Evolutionary conservation across 1,140 invertebrate species (phyloP), one percentile per base, ranked within the genome.

Genomic region (Paracyclopina nana): DNA sequence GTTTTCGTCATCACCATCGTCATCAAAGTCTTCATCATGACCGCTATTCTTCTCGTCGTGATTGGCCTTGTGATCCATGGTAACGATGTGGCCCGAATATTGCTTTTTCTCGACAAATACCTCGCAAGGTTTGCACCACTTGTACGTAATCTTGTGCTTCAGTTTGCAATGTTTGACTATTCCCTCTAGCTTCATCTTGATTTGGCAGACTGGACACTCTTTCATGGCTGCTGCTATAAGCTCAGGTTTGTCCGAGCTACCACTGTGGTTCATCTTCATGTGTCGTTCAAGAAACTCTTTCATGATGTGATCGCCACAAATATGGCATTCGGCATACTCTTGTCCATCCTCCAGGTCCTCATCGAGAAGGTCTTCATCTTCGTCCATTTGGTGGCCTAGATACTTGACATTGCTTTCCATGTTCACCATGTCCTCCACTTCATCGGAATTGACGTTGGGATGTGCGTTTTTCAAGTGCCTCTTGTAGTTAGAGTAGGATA

Each of bases 401-500:
- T n/a, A 38, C 20, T 38, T 38, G 34, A 16, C 34, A 20, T 38
- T 38, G 5, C 34, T 20, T 16, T 38, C 34, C 3, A 38, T n/a
- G 34, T n/a, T 16, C 5, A 16, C 34, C 34, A 38, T 38, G 14
- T 48, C 45, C 24, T 48, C 45, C 8, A 12, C 25, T 30, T 30
- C 45, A 6, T 48, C 45, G 16, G 12, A 26, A 11, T 27, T 28
- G 16, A 28, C 16, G 9, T 16, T 20, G 11, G 31, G 38, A 27
- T 52, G 50, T 8, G 50, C 50, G 26, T 52, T 52, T 40, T 41
- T 14, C 12, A 52, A 28, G 28, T 52, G 50, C 27, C 50, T 14
- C 38, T 52, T 52, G 27, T 22, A 52, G 22, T 52, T 52, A 16
- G 50, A 52, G 30, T 52, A 52, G 16, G 50, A 52, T 5, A 52